A percentile compares a stretch with the other conserved stretches of the same genome.
These are phyloP conservation scores for Percopsis transmontana DNA, from an alignment of 2,113 vertebrate genomes.

Conservation along the genomic window DNA sequence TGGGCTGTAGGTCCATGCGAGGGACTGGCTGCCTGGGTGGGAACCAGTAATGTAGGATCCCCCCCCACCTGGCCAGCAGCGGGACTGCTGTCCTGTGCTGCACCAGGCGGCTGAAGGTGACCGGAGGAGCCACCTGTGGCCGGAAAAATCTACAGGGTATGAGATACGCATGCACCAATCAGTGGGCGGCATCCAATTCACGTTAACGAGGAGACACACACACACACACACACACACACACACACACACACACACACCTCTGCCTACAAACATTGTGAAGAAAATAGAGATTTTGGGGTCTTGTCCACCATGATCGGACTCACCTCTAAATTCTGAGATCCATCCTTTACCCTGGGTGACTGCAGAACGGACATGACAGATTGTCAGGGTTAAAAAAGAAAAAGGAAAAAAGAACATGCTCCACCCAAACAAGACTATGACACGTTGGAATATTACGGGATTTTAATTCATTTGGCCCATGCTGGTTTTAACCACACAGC, in stretches of 20 bases:
- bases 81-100: slow-evolving; percentile 75
- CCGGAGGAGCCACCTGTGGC: slow-evolving; percentile 64
- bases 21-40: slow-evolving; percentile 73
- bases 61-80: slow-evolving; percentile 82
- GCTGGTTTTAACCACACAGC: slow-evolving; percentile 18
- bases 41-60: slow-evolving; percentile 68
- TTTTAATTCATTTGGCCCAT: slow-evolving; percentile 51
- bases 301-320: slow-evolving; percentile 67
- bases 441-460: slow-evolving; percentile 37
- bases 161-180: slow-evolving; percentile 6
- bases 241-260: slow-evolving; percentile 57
- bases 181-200: background rate
- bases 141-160: slow-evolving; percentile 59
- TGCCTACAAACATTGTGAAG: slow-evolving; percentile 12
- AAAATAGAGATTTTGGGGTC: slow-evolving; percentile 48
- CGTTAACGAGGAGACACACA: slow-evolving; percentile 1
- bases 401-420: slow-evolving; percentile 44
- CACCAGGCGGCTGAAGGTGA: slow-evolving; percentile 78
- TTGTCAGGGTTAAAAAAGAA: slow-evolving; percentile 64
- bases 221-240: slow-evolving; percentile 1
- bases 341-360: slow-evolving; percentile 97
- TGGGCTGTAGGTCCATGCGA: slow-evolving; percentile 71
- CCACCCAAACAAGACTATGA: slow-evolving; percentile 21
- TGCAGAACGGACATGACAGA: slow-evolving; percentile 79
- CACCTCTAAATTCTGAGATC: slow-evolving; percentile 89